Evolutionary conservation across 2,113 vertebrate genomes (phyloP).

Genomic region (Sapajus apella): DNA sequence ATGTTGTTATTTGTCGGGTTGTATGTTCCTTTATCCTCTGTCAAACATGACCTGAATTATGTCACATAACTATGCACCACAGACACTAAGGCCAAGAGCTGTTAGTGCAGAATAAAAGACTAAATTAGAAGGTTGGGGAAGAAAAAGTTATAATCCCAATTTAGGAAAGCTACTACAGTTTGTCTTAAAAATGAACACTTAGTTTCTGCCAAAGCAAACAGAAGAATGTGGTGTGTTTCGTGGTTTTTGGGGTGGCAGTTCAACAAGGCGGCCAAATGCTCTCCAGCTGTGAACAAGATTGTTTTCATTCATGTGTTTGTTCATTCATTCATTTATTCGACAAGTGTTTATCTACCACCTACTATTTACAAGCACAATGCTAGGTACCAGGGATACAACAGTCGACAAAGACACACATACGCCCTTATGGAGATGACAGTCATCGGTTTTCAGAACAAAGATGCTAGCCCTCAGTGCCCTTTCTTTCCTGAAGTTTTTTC

Average conservation of each 20-base stretch:
- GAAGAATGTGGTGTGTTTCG: not conserved
- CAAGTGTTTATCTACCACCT: not conserved
- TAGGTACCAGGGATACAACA: not conserved
- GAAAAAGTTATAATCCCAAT: not conserved
- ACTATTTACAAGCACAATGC: not conserved
- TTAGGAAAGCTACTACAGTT: not conserved
- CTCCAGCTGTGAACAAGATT: not conserved
- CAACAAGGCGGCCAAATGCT: not conserved
- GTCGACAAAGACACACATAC: not conserved
- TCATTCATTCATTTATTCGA: not conserved
- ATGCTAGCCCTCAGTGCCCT: not conserved
- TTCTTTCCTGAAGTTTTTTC: not conserved
- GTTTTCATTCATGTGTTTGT: not conserved
- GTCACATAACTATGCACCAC: not conserved
- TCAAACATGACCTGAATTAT: not conserved
- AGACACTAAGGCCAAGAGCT: not conserved
- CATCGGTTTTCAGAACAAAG: not conserved
- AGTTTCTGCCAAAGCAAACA: not conserved
- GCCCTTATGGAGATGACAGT: not conserved
- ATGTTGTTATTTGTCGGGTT: not conserved
- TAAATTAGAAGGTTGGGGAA: not conserved
- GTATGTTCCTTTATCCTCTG: not conserved
- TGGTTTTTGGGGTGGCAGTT: not conserved
- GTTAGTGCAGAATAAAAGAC: not conserved
- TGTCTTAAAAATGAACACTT: not conserved